These are phyloP conservation scores for Leptocoma aspasia DNA, from an alignment of 2,113 vertebrate species.

Conservation along the genomic window DNA sequence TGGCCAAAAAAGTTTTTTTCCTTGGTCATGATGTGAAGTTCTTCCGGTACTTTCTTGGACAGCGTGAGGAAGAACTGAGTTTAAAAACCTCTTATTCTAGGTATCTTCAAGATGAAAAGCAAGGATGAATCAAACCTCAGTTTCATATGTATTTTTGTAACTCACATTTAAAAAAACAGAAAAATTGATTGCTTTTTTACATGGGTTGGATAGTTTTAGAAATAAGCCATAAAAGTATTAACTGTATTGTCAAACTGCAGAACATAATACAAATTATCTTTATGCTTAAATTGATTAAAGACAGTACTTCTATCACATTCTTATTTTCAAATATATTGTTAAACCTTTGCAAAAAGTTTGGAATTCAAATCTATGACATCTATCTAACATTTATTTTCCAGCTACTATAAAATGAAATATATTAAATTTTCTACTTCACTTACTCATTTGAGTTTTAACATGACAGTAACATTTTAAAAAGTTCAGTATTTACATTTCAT, in stretches of 20 bases:
- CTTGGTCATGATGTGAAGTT: neutral
- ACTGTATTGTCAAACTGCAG: neutral
- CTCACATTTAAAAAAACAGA: neutral
- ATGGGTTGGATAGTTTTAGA: neutral
- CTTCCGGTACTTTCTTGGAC: neutral
- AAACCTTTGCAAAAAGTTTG: neutral
- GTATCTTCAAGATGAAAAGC: neutral
- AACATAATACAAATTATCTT: neutral
- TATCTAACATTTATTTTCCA: neutral
- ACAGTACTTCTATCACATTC: neutral
- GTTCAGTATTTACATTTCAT: neutral
- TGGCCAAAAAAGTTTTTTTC: neutral
- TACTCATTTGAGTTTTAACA: neutral
- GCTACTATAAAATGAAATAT: neutral
- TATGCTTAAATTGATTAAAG: neutral
- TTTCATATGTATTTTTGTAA: neutral
- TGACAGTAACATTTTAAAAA: neutral
- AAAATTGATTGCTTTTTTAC: neutral
- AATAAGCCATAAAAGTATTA: neutral
- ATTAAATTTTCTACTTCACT: neutral
- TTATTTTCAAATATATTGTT: neutral
- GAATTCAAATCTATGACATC: neutral
- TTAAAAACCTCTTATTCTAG: neutral
- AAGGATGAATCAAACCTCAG: neutral
- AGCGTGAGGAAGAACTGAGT: neutral